Evolutionary conservation across 2,888 invertebrate genomes (phyloP), one percentile per base, ranked within the genome.

Genomic region (Leucozona laternaria): DNA sequence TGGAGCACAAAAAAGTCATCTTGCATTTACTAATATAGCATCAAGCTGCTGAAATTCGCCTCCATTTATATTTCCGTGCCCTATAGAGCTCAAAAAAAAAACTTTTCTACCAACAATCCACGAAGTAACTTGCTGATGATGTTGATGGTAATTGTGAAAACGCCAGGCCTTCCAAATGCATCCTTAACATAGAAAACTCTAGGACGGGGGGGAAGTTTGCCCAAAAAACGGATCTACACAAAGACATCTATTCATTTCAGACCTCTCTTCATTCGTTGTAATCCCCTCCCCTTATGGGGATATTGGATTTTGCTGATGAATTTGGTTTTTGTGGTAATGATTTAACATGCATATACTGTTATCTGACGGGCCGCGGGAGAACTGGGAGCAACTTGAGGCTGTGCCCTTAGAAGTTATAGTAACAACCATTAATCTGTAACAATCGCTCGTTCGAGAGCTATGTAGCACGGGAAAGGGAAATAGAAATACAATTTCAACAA

Each of bases 221-320:
- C 53, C 43, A 53, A 62, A 53, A 62, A 68, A 71, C 40, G 25
- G 10, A 58, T 20, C 45, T 31, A 50, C 53, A 64, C 79, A 79
- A 72, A 68, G 72, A 76, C 84, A 84, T 79, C 62, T 43, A 17
- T 31, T 17, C 55, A 71, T 68, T 58, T n/a, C 15, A 45, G 58
- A n/a, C 20, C 25, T 45, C 25, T 45, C 20, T 64, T 25, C 40
- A 34, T 58, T 77, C 20, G 6, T 48, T 2, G 20, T 45, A 15
- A 0, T 15, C 53, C 53, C 8, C 20, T 31, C 31, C 37, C 37
- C 60, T 40, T 60, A 10, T 22, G 73, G 71, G 73, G 66, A 57
- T 86, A 82, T 86, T 82, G 82, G 82, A 75, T 86, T 86, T 79
- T 86, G 86, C 82, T 86, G 86, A 86, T 86, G 86, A 86, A 82